Evolutionary conservation across 1,140 invertebrate species (phyloP), one percentile per base, ranked within the genome.

Genomic region (Zaprionus ghesquierei): DNA sequence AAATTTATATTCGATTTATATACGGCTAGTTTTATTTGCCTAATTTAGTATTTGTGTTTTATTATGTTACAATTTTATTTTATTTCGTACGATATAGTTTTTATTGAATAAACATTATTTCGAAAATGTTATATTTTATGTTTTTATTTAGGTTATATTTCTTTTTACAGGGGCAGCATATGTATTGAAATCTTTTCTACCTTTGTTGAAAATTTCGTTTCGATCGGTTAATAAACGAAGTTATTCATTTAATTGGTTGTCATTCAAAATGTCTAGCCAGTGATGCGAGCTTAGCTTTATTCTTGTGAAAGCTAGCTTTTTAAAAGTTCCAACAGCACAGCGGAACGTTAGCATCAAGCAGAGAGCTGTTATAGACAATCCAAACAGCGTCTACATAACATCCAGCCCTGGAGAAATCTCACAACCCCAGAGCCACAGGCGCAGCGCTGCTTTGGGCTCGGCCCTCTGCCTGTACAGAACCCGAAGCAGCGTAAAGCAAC

Each of bases 41-140:
- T 71, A 75, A 64, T 75, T 86, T 78, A 75, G 66, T 81, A 78
- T 72, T 86, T 71, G 70, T 81, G 68, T 86, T 81, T 77, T 75
- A 81, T 86, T 77, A 69, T 75, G 62, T 81, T 86, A 70, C 71
- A 77, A 59, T 59, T 58, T 53, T 65, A 59, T 59, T 58, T 53
- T 65, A 61, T 76, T 79, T 49, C 49, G 23, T 71, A 75, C 50
- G 60, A 71, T 79, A 46, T 65, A 76, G 69, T 68, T 81, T 82
- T 79, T 82, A 82, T 79, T 84, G 56, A 81, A 81, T 62, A 81
- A 71, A 74, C 44, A 58, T 41, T 29, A 20, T 64, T 72, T 62
- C 60, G 15, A 77, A 46, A 72, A 68, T 72, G 50, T 38, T 35
- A 3, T 38, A 9, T 33, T 55, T 53, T 33, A 2, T 23, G 6